phyloP scores from a whole-genome alignment of 2,888 invertebrate genomes.

The Cataglyphis cursor region DNA sequence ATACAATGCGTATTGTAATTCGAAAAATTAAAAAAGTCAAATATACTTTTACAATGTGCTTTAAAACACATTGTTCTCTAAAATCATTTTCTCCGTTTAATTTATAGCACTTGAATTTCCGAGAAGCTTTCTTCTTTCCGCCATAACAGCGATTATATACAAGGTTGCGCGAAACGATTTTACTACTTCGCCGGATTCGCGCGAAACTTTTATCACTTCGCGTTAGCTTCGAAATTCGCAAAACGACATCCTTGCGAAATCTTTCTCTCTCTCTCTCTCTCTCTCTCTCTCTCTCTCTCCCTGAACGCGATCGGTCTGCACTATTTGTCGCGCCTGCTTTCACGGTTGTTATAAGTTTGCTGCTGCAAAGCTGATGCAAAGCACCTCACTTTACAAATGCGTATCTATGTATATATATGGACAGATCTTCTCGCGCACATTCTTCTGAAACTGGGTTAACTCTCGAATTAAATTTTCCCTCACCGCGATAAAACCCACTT shows the following conservation, averaged over 20 bases:
- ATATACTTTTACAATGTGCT: neutral
- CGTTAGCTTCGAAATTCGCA: neutral
- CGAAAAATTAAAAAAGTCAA: neutral
- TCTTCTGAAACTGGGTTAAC: constrained; percentile 77
- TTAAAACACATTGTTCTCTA: neutral
- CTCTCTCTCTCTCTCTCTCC: neutral
- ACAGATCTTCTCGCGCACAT: constrained; percentile 55
- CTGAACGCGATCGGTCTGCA: neutral
- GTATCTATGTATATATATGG: constrained; percentile 52
- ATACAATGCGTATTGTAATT: neutral
- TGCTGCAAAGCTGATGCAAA: constrained; percentile 36
- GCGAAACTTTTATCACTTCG: constrained; percentile 18
- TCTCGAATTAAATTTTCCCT: constrained; percentile 73
- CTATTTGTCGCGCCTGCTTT: constrained; percentile 23
- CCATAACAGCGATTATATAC: neutral
- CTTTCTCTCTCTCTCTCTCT: no score
- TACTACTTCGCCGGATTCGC: constrained; percentile 1
- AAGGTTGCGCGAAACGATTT: constrained; percentile 1
- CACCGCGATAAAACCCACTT: constrained; percentile 48
- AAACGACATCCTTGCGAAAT: constrained; percentile 1
- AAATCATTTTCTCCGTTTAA: constrained; percentile 4
- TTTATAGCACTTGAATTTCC: neutral
- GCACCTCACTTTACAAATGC: constrained; percentile 46
- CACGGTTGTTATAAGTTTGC: constrained; percentile 22
- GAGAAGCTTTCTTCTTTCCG: neutral